Conservation (phyloP, 2,797 vertebrate genomes). For the Tarsius wallacei region DNA sequence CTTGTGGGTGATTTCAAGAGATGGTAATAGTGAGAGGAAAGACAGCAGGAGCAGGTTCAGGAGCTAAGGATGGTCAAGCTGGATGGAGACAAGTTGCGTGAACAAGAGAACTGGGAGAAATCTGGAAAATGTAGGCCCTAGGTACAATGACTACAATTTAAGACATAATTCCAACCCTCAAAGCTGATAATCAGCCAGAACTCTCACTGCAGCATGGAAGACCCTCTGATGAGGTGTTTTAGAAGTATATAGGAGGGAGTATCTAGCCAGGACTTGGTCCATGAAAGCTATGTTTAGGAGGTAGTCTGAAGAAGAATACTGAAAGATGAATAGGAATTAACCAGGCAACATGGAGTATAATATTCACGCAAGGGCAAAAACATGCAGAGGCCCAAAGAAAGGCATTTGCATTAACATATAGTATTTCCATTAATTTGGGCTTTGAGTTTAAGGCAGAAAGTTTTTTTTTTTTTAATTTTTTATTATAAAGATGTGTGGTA, state of each 20-base stretch:
- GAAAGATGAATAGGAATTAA: not conserved
- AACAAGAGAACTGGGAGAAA: not conserved
- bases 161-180: not conserved
- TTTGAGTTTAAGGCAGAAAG: not conserved
- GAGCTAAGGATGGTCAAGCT: not conserved
- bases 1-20: not conserved
- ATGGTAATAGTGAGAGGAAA: not conserved
- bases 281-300: not conserved
- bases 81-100: not conserved
- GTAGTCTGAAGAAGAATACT: not conserved
- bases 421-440: not conserved
- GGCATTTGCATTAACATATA: not conserved
- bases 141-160: not conserved
- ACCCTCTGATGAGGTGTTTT: not conserved
- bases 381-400: not conserved
- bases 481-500: no score
- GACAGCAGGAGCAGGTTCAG: not conserved
- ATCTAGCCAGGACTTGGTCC: not conserved
- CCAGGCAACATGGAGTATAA: not conserved
- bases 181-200: not conserved
- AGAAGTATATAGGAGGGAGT: not conserved
- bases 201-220: not conserved
- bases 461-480: not conserved
- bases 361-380: not conserved
- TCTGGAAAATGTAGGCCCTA: not conserved